These are phyloP conservation scores for Polydrusus tereticollis DNA, from an alignment of 2,888 invertebrate species.

Conservation along the genomic window DNA sequence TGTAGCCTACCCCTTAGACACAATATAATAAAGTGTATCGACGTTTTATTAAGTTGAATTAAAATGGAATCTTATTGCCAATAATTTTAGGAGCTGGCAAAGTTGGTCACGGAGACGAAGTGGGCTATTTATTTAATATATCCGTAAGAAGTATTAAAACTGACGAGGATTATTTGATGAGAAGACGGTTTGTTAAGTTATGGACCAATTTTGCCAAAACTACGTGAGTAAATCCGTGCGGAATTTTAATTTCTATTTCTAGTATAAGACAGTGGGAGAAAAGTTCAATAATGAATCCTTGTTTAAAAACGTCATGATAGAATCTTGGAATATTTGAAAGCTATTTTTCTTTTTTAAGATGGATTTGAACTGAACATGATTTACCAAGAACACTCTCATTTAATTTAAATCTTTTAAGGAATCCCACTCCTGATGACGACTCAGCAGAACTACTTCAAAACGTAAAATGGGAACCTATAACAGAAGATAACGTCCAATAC, in stretches of 20 bases:
- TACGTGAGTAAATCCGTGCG: constrained; percentile 64
- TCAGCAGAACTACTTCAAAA: too few species aligned
- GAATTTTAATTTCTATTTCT: neutral
- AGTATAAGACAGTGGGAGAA: too few species aligned
- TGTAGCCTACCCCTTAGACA: too few species aligned
- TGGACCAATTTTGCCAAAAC: constrained; percentile 71
- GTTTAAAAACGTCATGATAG: too few species aligned
- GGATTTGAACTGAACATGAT: too few species aligned
- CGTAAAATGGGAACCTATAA: constrained; percentile 44
- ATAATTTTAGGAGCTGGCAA: constrained; percentile 33
- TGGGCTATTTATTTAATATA: constrained; percentile 66
- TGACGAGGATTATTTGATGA: constrained; percentile 63
- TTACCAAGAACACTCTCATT: neutral
- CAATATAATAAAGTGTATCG: too few species aligned
- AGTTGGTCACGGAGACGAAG: constrained; percentile 69
- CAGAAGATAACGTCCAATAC: constrained; percentile 21
- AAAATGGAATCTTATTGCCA: neutral
- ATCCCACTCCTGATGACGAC: constrained; percentile 59
- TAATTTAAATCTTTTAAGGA: constrained; percentile 44
- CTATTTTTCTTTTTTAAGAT: too few species aligned
- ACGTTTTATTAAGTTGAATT: too few species aligned
- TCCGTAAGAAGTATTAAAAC: constrained; percentile 56
- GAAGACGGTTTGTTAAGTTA: constrained; percentile 65
- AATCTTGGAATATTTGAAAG: too few species aligned
- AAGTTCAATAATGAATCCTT: too few species aligned